Conservation (phyloP, 2,888 invertebrate genomes). For the Thymelicus acteon region DNA sequence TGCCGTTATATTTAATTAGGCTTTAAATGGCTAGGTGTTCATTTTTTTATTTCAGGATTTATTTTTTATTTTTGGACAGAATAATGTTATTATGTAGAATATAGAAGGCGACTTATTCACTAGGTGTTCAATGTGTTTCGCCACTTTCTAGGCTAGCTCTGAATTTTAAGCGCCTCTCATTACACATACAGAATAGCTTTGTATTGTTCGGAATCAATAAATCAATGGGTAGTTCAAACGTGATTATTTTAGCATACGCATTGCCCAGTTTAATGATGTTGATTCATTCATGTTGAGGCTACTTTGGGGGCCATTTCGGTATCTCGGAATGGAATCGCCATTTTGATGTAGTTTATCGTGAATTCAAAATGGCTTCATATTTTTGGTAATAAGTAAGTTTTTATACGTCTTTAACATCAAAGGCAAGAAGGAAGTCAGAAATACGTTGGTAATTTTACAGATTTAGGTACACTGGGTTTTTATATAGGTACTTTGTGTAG, state of each 20-base stretch:
- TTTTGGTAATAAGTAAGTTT: neutral
- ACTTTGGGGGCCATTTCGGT: conserved; percentile 9
- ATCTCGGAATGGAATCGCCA: conserved; percentile 1
- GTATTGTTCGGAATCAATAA: conserved; percentile 43
- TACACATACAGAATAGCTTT: conserved; percentile 42
- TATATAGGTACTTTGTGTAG: no score
- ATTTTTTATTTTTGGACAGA: no score
- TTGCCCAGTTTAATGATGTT: conserved; percentile 20
- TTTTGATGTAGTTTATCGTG: neutral
- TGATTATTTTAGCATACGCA: conserved; percentile 33
- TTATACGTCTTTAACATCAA: no score
- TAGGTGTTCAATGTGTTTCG: neutral
- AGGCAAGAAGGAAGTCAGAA: no score
- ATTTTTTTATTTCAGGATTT: no score
- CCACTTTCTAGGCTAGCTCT: conserved; percentile 18
- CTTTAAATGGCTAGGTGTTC: no score
- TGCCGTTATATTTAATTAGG: no score
- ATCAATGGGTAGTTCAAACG: conserved; percentile 39
- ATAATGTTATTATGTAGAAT: neutral
- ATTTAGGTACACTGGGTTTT: no score
- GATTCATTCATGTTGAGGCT: conserved; percentile 15
- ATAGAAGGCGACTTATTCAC: neutral
- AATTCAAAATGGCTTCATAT: neutral
- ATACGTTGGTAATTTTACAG: no score
- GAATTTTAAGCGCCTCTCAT: conserved; percentile 27